Evolutionary conservation across 2,113 vertebrate genomes (phyloP).

Genomic region (Scopus umbretta): DNA sequence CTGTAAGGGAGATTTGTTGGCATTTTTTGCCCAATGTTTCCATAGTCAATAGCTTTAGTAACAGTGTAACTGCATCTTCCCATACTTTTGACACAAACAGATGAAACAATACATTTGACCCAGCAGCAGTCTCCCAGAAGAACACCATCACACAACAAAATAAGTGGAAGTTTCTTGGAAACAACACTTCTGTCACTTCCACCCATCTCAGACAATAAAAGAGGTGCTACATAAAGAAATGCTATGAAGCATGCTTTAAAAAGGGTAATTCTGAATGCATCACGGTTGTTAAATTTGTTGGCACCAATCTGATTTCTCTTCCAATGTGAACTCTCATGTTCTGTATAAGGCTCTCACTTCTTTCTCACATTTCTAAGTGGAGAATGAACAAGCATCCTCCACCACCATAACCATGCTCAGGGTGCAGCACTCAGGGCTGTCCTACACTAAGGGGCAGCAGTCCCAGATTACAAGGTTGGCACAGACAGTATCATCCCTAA

Average conservation of each 20-base stretch:
- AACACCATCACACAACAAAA: neutral
- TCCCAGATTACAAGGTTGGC: neutral
- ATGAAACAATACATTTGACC: neutral
- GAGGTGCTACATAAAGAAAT: neutral
- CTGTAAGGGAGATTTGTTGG: neutral
- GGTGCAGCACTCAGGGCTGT: neutral
- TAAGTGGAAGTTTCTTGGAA: neutral
- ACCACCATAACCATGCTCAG: fast-evolving
- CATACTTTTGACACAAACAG: neutral
- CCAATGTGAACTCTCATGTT: neutral
- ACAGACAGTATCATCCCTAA: neutral
- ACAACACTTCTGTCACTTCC: neutral
- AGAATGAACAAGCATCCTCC: neutral
- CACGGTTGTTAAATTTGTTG: fast-evolving
- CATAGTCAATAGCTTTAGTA: neutral
- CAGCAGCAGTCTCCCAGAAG: neutral
- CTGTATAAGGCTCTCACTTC: neutral
- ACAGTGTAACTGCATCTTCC: neutral
- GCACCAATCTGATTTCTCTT: neutral
- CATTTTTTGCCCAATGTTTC: neutral
- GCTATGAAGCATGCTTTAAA: neutral
- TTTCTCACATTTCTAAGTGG: neutral
- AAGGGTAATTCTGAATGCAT: neutral
- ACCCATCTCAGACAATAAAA: neutral
- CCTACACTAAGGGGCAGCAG: neutral